These are phyloP conservation scores for Pristionchus fissidentatus DNA, from an alignment of 2,888 invertebrate species.

Conservation along the genomic window DNA sequence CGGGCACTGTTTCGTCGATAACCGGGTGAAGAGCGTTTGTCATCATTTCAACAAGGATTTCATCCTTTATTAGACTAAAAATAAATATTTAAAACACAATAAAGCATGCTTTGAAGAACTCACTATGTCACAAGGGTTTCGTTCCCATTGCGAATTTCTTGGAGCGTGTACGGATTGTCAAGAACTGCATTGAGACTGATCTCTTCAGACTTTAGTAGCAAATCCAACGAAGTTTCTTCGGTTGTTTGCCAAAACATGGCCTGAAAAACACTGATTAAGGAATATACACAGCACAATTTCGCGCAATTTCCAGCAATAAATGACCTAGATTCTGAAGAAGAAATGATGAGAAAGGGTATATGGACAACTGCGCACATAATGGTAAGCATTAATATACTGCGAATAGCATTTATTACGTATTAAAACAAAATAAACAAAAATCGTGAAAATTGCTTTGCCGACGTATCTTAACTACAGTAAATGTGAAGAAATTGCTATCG, in stretches of 20 bases:
- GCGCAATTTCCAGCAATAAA: too few species aligned
- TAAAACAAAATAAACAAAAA: too few species aligned
- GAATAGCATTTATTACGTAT: too few species aligned
- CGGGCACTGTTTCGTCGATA: slow-evolving; percentile 49
- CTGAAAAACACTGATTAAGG: neutral
- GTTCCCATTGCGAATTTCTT: slow-evolving; percentile 63
- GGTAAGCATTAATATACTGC: too few species aligned
- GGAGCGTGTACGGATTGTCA: slow-evolving; percentile 62
- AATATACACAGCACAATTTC: neutral
- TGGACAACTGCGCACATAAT: too few species aligned
- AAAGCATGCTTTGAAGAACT: slow-evolving; percentile 39
- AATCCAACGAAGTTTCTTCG: slow-evolving; percentile 36
- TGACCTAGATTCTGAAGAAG: too few species aligned
- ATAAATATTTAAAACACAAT: neutral
- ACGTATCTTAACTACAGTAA: neutral
- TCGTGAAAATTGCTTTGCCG: too few species aligned
- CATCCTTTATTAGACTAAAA: slow-evolving; percentile 55
- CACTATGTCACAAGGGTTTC: slow-evolving; percentile 60
- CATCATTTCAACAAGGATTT: slow-evolving; percentile 57
- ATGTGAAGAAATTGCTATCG: neutral
- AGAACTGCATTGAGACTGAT: slow-evolving; percentile 61
- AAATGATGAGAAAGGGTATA: too few species aligned
- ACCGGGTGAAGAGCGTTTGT: slow-evolving; percentile 54
- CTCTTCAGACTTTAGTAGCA: slow-evolving; percentile 48
- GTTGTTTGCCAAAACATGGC: slow-evolving; percentile 47